Conservation (phyloP, 2,797 vertebrate species). For the Emydoidea blandingii region DNA sequence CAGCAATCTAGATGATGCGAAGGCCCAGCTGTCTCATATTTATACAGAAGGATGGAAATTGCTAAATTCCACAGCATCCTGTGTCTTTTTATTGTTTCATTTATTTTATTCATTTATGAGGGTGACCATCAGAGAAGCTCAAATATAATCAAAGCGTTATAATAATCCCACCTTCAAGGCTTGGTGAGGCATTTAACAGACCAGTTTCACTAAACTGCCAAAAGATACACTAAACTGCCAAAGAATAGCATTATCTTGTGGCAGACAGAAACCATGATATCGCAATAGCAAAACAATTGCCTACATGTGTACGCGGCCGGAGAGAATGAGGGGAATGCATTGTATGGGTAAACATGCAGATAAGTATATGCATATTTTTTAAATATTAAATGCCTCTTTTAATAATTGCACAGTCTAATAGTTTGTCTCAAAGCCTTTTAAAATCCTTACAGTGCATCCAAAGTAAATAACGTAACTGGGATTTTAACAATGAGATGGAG, state of each 20-base stretch:
- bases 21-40: neutral
- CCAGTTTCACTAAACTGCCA: slow-evolving; percentile 3
- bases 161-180: slow-evolving; percentile 49
- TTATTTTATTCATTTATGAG: slow-evolving; percentile 52
- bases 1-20: neutral
- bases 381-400: slow-evolving; percentile 41
- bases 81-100: neutral
- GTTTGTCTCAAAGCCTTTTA: neutral
- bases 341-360: slow-evolving; percentile 29
- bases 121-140: slow-evolving; percentile 28
- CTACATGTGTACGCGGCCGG: neutral
- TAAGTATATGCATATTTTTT: neutral
- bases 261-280: slow-evolving; percentile 14
- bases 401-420: slow-evolving; percentile 9
- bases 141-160: slow-evolving; percentile 60
- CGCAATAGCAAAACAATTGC: slow-evolving; percentile 40
- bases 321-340: neutral
- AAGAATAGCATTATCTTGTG: slow-evolving; percentile 52
- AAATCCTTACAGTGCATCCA: slow-evolving; percentile 16
- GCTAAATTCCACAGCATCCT: slow-evolving; percentile 6
- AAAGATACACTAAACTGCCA: slow-evolving; percentile 32
- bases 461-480: slow-evolving; percentile 31
- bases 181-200: slow-evolving; percentile 40
- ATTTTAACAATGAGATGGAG: slow-evolving; percentile 32
- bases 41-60: neutral